These are phyloP conservation scores for Cyprinus carpio DNA, from an alignment of 2,113 vertebrate genomes.

Conservation along the genomic window DNA sequence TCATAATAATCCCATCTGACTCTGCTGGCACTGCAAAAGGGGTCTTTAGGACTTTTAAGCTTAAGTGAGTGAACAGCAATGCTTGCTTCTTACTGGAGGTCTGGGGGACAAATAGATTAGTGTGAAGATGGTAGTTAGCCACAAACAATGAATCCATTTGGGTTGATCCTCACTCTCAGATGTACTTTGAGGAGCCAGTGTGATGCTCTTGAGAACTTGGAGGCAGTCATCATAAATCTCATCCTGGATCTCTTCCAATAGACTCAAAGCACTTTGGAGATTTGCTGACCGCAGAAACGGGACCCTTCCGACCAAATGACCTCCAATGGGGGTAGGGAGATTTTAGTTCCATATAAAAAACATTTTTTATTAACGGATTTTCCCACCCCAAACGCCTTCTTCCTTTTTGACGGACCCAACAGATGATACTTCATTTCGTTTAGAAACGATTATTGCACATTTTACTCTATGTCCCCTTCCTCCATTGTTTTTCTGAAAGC, in stretches of 20 bases:
- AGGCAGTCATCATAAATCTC: slow-evolving; percentile 60
- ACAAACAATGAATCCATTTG: slow-evolving; percentile 59
- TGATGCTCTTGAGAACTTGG: slow-evolving; percentile 66
- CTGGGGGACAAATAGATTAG: slow-evolving; percentile 45
- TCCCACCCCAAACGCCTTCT: too few relatives aligned
- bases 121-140: slow-evolving; percentile 39
- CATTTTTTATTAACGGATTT: too few relatives aligned
- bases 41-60: slow-evolving; percentile 38
- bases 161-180: slow-evolving; percentile 52
- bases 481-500: slow-evolving; percentile 75
- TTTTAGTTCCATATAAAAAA: slow-evolving; percentile 15
- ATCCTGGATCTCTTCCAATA: slow-evolving; percentile 53
- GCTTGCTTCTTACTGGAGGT: slow-evolving; percentile 43
- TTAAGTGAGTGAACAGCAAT: slow-evolving; percentile 46
- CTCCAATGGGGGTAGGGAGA: slow-evolving; percentile 39
- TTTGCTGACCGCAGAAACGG: slow-evolving; percentile 51
- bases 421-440: slow-evolving; percentile 62
- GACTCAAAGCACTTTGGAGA: slow-evolving; percentile 58
- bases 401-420: slow-evolving; percentile 49
- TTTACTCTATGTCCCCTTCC: slow-evolving; percentile 58
- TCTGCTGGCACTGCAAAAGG: slow-evolving; percentile 35
- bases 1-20: slow-evolving; percentile 35
- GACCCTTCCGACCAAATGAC: slow-evolving; percentile 45
- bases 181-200: slow-evolving; percentile 50
- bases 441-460: slow-evolving; percentile 61